Evolutionary conservation across 2,797 vertebrate species (phyloP).

Genomic region (Carcharodon carcharias): DNA sequence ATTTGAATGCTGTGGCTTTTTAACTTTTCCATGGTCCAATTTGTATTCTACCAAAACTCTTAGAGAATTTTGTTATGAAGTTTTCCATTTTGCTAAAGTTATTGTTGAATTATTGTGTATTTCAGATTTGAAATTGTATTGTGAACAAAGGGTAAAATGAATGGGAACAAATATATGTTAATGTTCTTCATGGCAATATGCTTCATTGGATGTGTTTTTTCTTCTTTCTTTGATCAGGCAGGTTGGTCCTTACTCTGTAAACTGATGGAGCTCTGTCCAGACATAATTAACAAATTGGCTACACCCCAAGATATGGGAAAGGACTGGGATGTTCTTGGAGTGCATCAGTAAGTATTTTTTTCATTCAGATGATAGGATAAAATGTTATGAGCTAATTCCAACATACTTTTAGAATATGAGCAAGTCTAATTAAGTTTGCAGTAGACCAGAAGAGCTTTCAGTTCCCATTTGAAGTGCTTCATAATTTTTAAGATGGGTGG

Average conservation of each 20-base stretch:
- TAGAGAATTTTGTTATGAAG: background rate
- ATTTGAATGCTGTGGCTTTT: background rate
- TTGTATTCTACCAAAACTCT: background rate
- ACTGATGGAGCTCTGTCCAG: conserved; percentile 81
- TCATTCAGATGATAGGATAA: background rate
- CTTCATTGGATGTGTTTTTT: background rate
- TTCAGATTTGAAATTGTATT: background rate
- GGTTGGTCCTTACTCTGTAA: conserved; percentile 85
- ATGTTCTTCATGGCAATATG: background rate
- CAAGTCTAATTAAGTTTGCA: too few relatives aligned
- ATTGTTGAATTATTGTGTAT: background rate
- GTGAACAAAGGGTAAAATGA: background rate
- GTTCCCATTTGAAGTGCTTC: background rate
- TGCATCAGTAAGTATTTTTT: conserved; percentile 78
- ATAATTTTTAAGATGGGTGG: background rate
- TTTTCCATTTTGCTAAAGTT: background rate
- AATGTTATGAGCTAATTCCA: background rate
- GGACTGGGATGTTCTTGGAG: conserved; percentile 73
- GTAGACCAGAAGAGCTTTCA: background rate
- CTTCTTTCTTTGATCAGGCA: conserved; percentile 54
- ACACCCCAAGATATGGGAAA: conserved; percentile 60
- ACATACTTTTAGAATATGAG: too few relatives aligned
- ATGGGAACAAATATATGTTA: background rate
- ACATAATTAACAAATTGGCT: conserved; percentile 64
- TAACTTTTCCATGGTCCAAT: background rate